Percentiles rank a stretch among this genome's conserved stretches.
phyloP scores from a whole-genome alignment of 2,797 vertebrate genomes.

The Rhabdomys pumilio region DNA sequence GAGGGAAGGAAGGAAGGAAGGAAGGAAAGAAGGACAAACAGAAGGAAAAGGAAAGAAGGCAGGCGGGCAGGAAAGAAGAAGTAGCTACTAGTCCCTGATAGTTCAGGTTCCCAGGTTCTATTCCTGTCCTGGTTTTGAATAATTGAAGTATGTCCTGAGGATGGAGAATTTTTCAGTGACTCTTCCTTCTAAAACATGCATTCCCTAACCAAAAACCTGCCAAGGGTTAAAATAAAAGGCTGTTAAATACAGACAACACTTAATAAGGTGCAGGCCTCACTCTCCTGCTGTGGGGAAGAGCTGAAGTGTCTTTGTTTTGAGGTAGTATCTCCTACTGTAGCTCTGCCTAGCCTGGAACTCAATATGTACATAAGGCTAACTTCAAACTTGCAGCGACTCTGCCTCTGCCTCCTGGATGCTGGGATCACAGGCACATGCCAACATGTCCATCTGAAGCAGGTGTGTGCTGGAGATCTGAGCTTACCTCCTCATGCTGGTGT shows the following conservation, averaged over 20 bases:
- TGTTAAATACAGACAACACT: neutral
- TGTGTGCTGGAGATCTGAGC: neutral
- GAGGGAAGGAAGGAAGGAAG: fast-evolving
- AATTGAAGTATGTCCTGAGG: neutral
- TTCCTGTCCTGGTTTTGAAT: conserved; percentile 12
- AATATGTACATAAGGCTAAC: neutral
- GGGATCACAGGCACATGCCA: neutral
- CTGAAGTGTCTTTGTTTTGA: neutral
- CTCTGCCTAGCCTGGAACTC: neutral
- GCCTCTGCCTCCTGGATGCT: neutral
- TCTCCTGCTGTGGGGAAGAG: neutral
- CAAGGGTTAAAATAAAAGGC: neutral
- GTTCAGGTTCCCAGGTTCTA: neutral
- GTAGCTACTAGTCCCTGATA: neutral
- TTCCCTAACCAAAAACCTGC: conserved; percentile 1
- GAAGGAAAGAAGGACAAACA: too few relatives aligned
- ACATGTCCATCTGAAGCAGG: neutral
- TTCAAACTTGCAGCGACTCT: neutral
- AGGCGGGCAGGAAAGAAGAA: neutral
- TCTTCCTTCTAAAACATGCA: neutral
- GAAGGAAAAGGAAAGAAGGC: neutral
- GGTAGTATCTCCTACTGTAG: neutral
- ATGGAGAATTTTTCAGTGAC: neutral
- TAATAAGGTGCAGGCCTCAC: neutral
- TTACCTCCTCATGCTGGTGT: neutral